Percentiles rank a stretch among this genome's conserved stretches.
Conservation (phyloP, 1,140 invertebrate species). For the Drosophila asahinai region DNA sequence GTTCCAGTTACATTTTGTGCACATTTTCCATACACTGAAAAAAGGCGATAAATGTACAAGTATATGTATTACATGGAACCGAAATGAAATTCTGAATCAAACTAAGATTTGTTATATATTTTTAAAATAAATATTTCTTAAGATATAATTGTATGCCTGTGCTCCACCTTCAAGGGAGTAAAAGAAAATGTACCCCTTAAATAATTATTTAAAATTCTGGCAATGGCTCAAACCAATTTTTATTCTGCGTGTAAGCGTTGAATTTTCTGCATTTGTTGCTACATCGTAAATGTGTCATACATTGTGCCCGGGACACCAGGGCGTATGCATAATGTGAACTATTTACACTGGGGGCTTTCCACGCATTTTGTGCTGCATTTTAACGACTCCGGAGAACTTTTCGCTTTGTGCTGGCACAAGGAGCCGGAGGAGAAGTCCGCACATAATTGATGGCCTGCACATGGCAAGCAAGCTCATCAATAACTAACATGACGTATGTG, state of each 20-base stretch:
- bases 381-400: conserved; percentile 43
- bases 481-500: conserved; percentile 70
- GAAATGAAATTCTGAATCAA: neutral
- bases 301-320: conserved; percentile 48
- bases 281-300: conserved; percentile 48
- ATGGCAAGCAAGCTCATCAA: conserved; percentile 67
- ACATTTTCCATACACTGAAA: conserved; percentile 37
- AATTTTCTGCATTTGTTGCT: conserved; percentile 52
- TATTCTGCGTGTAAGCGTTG: conserved; percentile 5
- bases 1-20: conserved; percentile 79
- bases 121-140: neutral
- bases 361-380: conserved; percentile 57
- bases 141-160: neutral
- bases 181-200: no score
- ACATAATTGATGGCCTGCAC: conserved; percentile 72
- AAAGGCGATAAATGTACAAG: neutral
- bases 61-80: no score
- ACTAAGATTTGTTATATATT: no score
- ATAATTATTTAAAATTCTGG: neutral
- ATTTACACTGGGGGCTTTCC: conserved; percentile 28
- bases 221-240: neutral
- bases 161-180: no score
- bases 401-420: conserved; percentile 16
- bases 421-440: conserved; percentile 20
- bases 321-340: conserved; percentile 64